Base-by-base conservation (phyloP, 1,140 invertebrate species). In the Campoletis sonorensis region DNA sequence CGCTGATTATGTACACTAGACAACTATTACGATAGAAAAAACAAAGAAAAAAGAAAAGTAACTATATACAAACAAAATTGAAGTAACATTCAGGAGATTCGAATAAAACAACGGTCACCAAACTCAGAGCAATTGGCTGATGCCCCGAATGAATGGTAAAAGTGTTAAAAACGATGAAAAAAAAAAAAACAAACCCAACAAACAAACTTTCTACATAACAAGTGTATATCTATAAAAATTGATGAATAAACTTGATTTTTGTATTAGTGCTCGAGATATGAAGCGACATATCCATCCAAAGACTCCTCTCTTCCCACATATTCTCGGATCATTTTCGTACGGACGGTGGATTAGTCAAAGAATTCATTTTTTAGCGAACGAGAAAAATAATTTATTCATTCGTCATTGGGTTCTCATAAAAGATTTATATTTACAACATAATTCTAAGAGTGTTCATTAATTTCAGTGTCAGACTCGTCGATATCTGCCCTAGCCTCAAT, bases 201-300 rank as follows among this genome's bases (percentile, higher is more conserved):
- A 45, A 45, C 40, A 84, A 90, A 90, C 86, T 91, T 91, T 91
- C 86, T 91, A 91, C 87, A 84, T 91, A 90, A 90, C 84, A 88
- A 79, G 85, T 91, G 86, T 91, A 90, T 87, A 87, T 90, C 87
- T 89, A 90, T 88, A 45, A 88, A 89, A 88, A 90, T 88, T 90
- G 85, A 91, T 81, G 84, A 91, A 90, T 91, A 92, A 91, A 91
- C 87, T 91, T 89, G 84, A 90, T 91, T 92, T 91, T 91, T 91
- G 83, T 91, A 91, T 86, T 82, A 79, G 61, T 67, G 82, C n/a
- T 82, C 79, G 81, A 71, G 76, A 54, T 81, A 83, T 83, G 49
- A 77, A 82, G 61, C 58, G 27, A 81, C 64, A 8, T 51, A 78
- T 45, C 83, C 83, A 81, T 83, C 82, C 79, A 84, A 23, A 75